Base-by-base conservation (phyloP, 2,113 vertebrate species). In the Notiomystis cincta region DNA sequence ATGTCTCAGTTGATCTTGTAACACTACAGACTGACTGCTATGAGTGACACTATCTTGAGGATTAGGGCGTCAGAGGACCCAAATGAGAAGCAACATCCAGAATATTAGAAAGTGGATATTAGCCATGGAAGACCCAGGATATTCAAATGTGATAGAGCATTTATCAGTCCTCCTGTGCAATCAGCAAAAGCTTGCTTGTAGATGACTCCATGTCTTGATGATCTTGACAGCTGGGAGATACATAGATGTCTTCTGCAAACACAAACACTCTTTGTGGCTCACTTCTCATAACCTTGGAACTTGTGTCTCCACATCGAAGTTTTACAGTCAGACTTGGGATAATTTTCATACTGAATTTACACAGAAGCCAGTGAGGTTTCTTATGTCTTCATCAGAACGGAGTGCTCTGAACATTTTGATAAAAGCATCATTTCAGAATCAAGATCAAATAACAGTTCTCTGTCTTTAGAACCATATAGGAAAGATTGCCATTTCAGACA, bases 1-100 rank as follows among this genome's bases (percentile, higher is more conserved):
- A 90, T 94, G 95, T 98, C 98, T 98, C 97, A 94, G 89, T 93
- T 98, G 98, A 98, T 97, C 98, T 97, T 98, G 97, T 96, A 94
- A 80, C 94, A 80, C 96, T 97, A 95, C 94, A 91, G 90, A 54
- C 93, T 89, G 97, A 90, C 95, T 95, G 95, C 97, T 77, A 96
- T 90, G 95, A 97, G 95, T 97, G 97, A 96, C 96, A 90, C 60
- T 60, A n/a, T 53, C 61, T 69, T 48, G 82, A 18, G 82, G 71
- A 82, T 81, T 87, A 96, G 76, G 64, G 47, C 3, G 3, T 76
- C 66, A 90, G 67, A 76, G 40, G 44, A 90, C 42, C 56, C 65
- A 37, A 51, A n/a, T 15, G 62, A 95, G 81, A 54, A 78, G 37
- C 1, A 6, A 60, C 31, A 56, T 47, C 72, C 42, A 72, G 50